Conservation (phyloP, 2,888 invertebrate genomes). For the Ormyrus thymus region DNA sequence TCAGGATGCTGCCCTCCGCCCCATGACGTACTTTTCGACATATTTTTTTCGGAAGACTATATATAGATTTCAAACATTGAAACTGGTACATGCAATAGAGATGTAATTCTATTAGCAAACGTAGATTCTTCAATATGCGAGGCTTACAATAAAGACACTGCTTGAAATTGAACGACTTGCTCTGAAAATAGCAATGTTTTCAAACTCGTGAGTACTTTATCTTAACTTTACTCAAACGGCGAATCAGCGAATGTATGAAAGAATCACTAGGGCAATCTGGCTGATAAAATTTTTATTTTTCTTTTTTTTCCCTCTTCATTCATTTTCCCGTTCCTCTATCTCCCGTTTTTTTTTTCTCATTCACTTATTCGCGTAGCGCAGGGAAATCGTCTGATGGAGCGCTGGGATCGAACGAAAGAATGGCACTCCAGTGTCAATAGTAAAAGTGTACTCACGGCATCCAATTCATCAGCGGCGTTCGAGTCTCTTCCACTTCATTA, state of each 20-base stretch:
- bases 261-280: background rate
- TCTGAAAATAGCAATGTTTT: too few relatives aligned
- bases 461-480: constrained; percentile 43
- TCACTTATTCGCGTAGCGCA: background rate
- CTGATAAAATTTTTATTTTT: constrained; percentile 23
- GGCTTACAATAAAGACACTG: too few relatives aligned
- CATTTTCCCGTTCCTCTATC: background rate
- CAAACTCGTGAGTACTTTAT: too few relatives aligned
- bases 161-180: too few relatives aligned
- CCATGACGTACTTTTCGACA: too few relatives aligned
- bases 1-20: too few relatives aligned
- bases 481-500: constrained; percentile 50
- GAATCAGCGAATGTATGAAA: background rate
- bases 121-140: too few relatives aligned
- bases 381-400: constrained; percentile 10
- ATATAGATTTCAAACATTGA: too few relatives aligned
- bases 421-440: constrained; percentile 1
- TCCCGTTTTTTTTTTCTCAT: background rate
- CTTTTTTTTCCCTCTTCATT: background rate
- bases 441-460: constrained; percentile 16
- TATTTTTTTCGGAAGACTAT: too few relatives aligned
- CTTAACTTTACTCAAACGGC: too few relatives aligned
- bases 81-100: too few relatives aligned
- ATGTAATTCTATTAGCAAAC: too few relatives aligned
- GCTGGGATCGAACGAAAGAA: background rate